Evolutionary conservation across 2,113 vertebrate genomes (phyloP).

Genomic region (Abramis brama): DNA sequence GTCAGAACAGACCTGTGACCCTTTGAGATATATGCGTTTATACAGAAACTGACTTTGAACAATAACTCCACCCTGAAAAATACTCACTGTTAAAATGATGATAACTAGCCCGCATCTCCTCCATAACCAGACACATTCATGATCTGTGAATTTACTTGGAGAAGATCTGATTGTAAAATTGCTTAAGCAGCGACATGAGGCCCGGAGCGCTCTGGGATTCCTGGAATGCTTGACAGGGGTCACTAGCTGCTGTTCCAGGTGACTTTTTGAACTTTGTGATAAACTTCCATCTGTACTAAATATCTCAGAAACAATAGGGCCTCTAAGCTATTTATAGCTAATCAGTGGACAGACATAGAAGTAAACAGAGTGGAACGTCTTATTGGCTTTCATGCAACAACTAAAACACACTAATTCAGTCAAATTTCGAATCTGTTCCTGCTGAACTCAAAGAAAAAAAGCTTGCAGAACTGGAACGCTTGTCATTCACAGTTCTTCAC

Average conservation of each 20-base stretch:
- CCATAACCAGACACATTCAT: background rate
- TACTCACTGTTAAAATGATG: too few relatives aligned
- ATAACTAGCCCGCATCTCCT: background rate
- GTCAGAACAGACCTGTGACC: too few relatives aligned
- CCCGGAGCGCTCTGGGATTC: background rate
- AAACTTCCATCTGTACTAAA: conserved; percentile 24
- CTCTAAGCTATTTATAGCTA: conserved; percentile 1
- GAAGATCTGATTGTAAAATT: conserved; percentile 8
- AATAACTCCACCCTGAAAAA: too few relatives aligned
- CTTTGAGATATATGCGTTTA: too few relatives aligned
- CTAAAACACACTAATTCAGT: conserved; percentile 1
- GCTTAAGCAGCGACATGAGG: background rate
- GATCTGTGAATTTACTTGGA: conserved; percentile 7
- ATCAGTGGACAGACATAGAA: conserved; percentile 7
- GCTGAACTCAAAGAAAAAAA: background rate
- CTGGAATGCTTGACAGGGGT: conserved; percentile 24
- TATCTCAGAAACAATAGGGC: conserved; percentile 17
- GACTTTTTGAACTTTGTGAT: conserved; percentile 22
- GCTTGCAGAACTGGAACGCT: background rate
- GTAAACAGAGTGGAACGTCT: background rate
- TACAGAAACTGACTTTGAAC: too few relatives aligned
- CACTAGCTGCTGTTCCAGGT: conserved; percentile 5
- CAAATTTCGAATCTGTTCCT: background rate
- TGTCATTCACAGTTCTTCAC: background rate
- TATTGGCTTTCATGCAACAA: background rate